Evolutionary conservation across 2,888 invertebrate genomes (phyloP).

Genomic region (Leucophenga maculata): DNA sequence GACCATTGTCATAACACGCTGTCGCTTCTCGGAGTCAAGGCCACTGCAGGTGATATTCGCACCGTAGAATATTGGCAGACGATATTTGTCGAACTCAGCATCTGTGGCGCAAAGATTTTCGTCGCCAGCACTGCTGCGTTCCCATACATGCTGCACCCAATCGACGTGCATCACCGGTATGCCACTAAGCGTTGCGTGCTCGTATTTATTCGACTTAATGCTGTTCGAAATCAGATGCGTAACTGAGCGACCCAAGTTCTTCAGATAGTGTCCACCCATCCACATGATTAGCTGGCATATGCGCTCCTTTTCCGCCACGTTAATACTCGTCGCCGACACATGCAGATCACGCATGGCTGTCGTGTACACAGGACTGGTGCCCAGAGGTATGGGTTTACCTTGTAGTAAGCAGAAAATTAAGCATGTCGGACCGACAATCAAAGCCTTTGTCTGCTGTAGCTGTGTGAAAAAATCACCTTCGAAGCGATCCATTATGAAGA

Average conservation of each 20-base stretch:
- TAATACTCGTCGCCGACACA: slow-evolving; percentile 78
- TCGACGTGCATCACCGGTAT: slow-evolving; percentile 82
- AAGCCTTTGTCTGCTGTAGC: slow-evolving; percentile 77
- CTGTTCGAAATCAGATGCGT: slow-evolving; percentile 88
- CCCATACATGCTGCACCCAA: slow-evolving; percentile 90
- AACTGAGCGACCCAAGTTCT: slow-evolving; percentile 77
- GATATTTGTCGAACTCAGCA: slow-evolving; percentile 77
- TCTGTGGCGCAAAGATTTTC: slow-evolving; percentile 78
- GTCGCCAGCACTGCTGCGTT: slow-evolving; percentile 75
- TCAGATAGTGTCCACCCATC: slow-evolving; percentile 84
- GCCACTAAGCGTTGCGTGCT: slow-evolving; percentile 73
- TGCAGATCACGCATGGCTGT: slow-evolving; percentile 84
- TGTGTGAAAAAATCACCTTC: slow-evolving; percentile 81
- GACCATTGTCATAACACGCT: slow-evolving; percentile 78
- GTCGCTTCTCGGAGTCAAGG: slow-evolving; percentile 61
- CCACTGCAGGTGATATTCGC: slow-evolving; percentile 86
- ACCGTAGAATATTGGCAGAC: slow-evolving; percentile 82
- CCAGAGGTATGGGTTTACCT: slow-evolving; percentile 82
- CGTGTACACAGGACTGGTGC: slow-evolving; percentile 83
- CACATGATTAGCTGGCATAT: slow-evolving; percentile 78
- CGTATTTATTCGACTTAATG: slow-evolving; percentile 84
- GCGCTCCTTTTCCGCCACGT: slow-evolving; percentile 74
- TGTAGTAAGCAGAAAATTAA: slow-evolving; percentile 82
- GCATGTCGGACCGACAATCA: slow-evolving; percentile 88
- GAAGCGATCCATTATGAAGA: slow-evolving; percentile 86